Conservation (phyloP, 2,113 vertebrate species). For the Catharus fuscescens region DNA sequence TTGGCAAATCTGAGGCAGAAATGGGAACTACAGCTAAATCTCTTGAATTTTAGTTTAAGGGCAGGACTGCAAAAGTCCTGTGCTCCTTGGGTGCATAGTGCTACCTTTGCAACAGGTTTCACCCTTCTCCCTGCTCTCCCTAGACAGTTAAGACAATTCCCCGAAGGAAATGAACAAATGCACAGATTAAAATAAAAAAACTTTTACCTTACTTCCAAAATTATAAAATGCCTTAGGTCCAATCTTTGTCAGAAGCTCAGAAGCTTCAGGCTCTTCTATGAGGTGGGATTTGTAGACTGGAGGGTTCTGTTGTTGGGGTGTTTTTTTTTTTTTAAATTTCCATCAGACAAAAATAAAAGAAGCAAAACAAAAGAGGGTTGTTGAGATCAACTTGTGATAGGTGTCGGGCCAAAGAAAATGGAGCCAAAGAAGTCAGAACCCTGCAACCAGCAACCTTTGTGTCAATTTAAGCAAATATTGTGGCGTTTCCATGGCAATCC, state of each 20-base stretch:
- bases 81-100: background rate
- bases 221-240: background rate
- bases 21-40: background rate
- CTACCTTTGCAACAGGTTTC: background rate
- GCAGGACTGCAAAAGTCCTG: background rate
- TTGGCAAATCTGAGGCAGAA: background rate
- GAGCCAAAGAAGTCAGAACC: slow-evolving; percentile 72
- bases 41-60: background rate
- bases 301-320: background rate
- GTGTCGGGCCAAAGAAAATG: slow-evolving; percentile 71
- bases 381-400: slow-evolving; percentile 68
- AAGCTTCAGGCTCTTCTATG: background rate
- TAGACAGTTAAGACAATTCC: background rate
- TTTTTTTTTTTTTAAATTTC: background rate
- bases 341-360: slow-evolving; percentile 50
- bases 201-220: slow-evolving; percentile 40
- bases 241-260: background rate
- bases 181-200: background rate
- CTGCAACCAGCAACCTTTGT: slow-evolving; percentile 80
- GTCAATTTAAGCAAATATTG: slow-evolving; percentile 88
- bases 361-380: slow-evolving; percentile 33
- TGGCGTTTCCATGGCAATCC: slow-evolving; percentile 85
- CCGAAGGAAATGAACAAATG: slow-evolving; percentile 17
- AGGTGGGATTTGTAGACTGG: background rate
- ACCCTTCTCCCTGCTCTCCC: background rate